Percentiles rank a stretch among this genome's conserved stretches.
Evolutionary conservation across 1,140 invertebrate species (phyloP).

Genomic region (Bombus waltoni): DNA sequence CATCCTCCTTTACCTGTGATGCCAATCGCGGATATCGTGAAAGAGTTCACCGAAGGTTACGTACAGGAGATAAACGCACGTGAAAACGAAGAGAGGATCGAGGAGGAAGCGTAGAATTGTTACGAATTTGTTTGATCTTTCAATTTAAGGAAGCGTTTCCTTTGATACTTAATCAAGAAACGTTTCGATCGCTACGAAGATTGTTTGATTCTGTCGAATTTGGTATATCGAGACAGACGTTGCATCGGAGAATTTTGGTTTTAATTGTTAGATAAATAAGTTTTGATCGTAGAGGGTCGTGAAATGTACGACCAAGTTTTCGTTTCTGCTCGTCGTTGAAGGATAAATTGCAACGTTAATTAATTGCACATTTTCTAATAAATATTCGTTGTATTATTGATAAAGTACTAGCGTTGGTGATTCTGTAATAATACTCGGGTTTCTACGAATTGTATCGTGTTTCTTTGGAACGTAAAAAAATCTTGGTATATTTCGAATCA

Average conservation of each 20-base stretch:
- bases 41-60: constrained; percentile 78
- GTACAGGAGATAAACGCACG: constrained; percentile 60
- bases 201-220: background rate
- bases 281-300: background rate
- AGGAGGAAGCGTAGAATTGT: constrained; percentile 49
- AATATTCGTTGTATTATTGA: background rate
- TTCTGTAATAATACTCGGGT: too few relatives aligned
- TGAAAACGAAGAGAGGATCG: constrained; percentile 52
- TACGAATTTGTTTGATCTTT: background rate
- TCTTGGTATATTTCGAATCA: too few relatives aligned
- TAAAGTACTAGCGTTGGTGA: too few relatives aligned
- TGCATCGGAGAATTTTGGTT: background rate
- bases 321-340: constrained; percentile 36
- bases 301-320: background rate
- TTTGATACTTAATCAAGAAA: background rate
- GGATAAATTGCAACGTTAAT: background rate
- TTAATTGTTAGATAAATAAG: background rate
- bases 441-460: too few relatives aligned
- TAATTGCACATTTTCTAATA: background rate
- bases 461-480: too few relatives aligned
- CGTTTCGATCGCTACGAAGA: too few relatives aligned
- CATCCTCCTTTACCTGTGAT: constrained; percentile 81
- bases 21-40: constrained; percentile 81
- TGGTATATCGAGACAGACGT: background rate
- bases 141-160: too few relatives aligned